Conservation (phyloP, 2,113 vertebrate genomes). For the Grantiella picta region DNA sequence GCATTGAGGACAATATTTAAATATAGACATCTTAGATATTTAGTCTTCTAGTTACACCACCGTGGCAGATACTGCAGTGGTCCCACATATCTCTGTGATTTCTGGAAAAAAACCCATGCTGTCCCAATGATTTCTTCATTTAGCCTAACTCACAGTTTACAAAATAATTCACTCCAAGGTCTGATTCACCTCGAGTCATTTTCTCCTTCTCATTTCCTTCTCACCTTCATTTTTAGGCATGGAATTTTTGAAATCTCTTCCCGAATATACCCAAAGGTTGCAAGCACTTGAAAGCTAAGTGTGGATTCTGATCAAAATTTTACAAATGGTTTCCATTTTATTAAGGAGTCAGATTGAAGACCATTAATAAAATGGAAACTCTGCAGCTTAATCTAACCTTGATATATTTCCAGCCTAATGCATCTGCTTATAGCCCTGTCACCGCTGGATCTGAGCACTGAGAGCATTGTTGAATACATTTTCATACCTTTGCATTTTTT, state of each 20-base stretch:
- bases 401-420: conserved; percentile 60
- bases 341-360: conserved; percentile 60
- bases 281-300: conserved; percentile 33
- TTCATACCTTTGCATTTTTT: conserved; percentile 42
- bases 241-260: not conserved
- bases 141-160: conserved; percentile 20
- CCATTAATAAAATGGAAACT: conserved; percentile 66
- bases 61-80: not conserved
- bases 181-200: not conserved
- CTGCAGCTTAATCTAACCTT: conserved; percentile 63
- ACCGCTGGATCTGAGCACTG: not conserved
- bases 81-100: not conserved
- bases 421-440: conserved; percentile 60
- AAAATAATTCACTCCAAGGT: conserved; percentile 42
- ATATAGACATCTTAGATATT: not conserved
- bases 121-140: conserved; percentile 14
- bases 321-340: conserved; percentile 63
- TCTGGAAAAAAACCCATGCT: not conserved
- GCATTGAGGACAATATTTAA: not conserved
- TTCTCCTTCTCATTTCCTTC: not conserved
- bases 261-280: conserved; percentile 38
- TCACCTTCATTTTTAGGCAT: conserved; percentile 13
- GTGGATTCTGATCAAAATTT: conserved; percentile 56
- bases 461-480: conserved; percentile 47
- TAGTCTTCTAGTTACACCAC: not conserved